Base-by-base conservation (phyloP, 1,140 invertebrate species). In the Cataglyphis hispanica region DNA sequence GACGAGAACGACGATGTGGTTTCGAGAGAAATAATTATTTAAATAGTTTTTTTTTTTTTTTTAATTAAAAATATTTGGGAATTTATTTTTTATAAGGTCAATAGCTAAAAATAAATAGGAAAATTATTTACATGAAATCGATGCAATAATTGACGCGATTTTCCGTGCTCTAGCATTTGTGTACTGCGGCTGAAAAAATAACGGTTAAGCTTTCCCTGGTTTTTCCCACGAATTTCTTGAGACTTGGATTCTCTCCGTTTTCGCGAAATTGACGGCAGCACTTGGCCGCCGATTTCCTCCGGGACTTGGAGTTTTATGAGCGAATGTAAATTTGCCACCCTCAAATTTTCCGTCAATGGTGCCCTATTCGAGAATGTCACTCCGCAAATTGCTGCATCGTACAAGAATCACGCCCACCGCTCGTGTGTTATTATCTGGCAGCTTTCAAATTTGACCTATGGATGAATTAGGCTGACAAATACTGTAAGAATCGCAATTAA, bases 211-310 rank as follows among this genome's bases (percentile, higher is more conserved):
- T 40, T 78, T 8, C 22, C 1, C 4, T 25, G 60, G 50, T 81
- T 83, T 83, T 31, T 31, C 78, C 19, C 13, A 13, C 53, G 72
- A 83, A 53, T 74, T 58, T 70, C 56, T 72, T 10, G 22, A 53
- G 37, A 43, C 25, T 58, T n/a, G 43, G 27, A 80, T 50, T 2
- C 46, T 74, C 22, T 8, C 7, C 13, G 19, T 83, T 61, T 25
- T 11, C n/a, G 25, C 25, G n/a, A 58, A 83, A 31, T 69, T 58
- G 27, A 46, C 60, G 60, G 63, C 31, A 25, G 43, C 25, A 67
- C 64, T 86, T 56, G 46, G 66, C 56, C 66, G 43, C 25, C 84
- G 66, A 86, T 83, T 86, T 86, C 77, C 77, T 83, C 25, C 31
- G 84, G 77, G 77, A 83, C 10, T 56, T 69, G 6, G 27, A 63